Base-by-base conservation (phyloP, 2,797 vertebrate genomes). In the Glyptemys insculpta region DNA sequence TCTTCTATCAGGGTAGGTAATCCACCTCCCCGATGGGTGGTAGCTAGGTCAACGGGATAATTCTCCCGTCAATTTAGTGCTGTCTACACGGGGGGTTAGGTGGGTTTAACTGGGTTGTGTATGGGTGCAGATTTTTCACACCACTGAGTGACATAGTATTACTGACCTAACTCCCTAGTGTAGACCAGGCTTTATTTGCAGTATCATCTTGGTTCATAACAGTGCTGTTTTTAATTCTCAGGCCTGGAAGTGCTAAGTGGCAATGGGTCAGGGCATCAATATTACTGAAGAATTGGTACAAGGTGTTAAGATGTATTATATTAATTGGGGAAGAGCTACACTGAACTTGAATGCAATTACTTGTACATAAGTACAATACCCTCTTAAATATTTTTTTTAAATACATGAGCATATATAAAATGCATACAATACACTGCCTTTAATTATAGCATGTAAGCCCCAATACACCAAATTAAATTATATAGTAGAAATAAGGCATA, bases 401-500 rank as follows among this genome's bases (percentile, higher is more conserved):
- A 47, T 16, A 47, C 23, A 47, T 3, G 11, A 29, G 25, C 25
- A 78, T 31, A 49, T 27, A 78, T 29, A 49, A 78, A 16, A 41
- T 41, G n/a, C n/a, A 72, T 72, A 37, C 29, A 21, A 85, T n/a
- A 68, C 37, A 16, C 8, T 78, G 54, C 12, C 34, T 31, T 49
- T 68, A 59, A 52, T 91, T 56, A 57, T 41, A 56, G 23, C 16
- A 81, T 41, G 10, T 31, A 62, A 29, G 2, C 49, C 49, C 54
- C 47, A 85, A 79, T 8, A 87, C 7, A 74, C 19, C 49, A 31
- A 74, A 7, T 6, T 76, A n/a, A 81, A 2, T 52, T 89, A 65
- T 18, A 68, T 37, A 52, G 27, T 47, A 82, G 62, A 94, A 80
- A 47, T 47, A 89, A 23, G n/a, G 92, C 62, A 31, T 94, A 99